Conservation (phyloP, 1,140 invertebrate species). For the Gonioctena quinquepunctata region DNA sequence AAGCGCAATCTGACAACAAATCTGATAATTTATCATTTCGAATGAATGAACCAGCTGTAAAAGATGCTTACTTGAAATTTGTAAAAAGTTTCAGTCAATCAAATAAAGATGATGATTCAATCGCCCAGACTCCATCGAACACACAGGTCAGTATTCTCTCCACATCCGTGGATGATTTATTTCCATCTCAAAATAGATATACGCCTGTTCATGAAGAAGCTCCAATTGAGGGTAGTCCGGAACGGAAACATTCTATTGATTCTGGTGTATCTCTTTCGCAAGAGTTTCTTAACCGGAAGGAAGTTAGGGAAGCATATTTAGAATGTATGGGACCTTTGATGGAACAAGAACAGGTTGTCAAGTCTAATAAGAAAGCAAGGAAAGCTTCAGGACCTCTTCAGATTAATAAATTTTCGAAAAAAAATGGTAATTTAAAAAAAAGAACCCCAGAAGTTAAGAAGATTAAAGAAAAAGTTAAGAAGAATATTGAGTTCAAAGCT, state of each 20-base stretch:
- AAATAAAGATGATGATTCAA: background rate
- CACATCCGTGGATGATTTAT: background rate
- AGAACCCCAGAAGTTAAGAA: background rate
- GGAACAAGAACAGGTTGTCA: background rate
- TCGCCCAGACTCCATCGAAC: background rate
- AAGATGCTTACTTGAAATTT: constrained; percentile 14
- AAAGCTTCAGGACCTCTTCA: background rate
- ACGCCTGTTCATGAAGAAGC: background rate
- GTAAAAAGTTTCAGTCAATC: background rate
- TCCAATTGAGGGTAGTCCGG: too few relatives aligned
- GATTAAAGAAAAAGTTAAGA: background rate
- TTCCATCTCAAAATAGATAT: background rate
- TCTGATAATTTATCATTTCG: background rate
- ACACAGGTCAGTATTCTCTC: background rate
- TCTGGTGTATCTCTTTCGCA: background rate
- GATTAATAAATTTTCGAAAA: too few relatives aligned
- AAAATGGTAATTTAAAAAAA: too few relatives aligned
- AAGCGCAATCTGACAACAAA: background rate
- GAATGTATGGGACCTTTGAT: background rate
- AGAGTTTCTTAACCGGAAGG: background rate
- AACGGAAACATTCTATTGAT: background rate
- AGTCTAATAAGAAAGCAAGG: too few relatives aligned
- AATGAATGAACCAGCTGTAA: constrained; percentile 15
- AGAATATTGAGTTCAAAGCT: background rate
- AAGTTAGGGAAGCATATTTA: background rate